Conservation (phyloP, 1,140 invertebrate species). For the Bacillus rossius region DNA sequence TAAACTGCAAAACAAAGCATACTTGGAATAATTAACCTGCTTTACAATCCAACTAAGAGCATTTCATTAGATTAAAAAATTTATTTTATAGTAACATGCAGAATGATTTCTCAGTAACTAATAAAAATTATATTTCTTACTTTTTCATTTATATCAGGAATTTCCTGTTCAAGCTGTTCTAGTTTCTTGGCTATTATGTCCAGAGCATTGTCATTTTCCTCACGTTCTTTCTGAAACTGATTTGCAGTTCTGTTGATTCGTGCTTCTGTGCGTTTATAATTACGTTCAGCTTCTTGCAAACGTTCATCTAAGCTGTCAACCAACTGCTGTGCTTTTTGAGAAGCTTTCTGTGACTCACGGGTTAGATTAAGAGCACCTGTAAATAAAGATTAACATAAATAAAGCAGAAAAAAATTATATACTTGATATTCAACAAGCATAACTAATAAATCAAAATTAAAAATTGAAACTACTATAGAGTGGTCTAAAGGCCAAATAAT, state of each 20-base stretch:
- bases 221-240: constrained; percentile 62
- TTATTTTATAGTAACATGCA: no score
- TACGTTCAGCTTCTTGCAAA: constrained; percentile 70
- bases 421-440: no score
- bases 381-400: background rate
- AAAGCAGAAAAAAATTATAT: no score
- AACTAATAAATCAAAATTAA: no score
- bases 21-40: no score
- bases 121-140: constrained; percentile 30
- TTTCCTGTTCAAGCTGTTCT: constrained; percentile 55
- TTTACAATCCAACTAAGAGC: no score
- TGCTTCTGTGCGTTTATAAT: constrained; percentile 75
- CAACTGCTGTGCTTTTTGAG: constrained; percentile 58
- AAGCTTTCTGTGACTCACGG: constrained; percentile 66
- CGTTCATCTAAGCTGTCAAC: constrained; percentile 45
- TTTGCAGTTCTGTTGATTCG: constrained; percentile 64
- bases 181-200: constrained; percentile 58
- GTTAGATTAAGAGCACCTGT: constrained; percentile 84
- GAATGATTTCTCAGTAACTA: no score
- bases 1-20: no score
- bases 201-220: constrained; percentile 63
- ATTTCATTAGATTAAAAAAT: no score
- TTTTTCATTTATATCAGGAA: constrained; percentile 79
- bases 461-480: no score
- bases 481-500: no score